Conservation (phyloP, 2,113 vertebrate genomes). For the Pelvicachromis taeniatus region DNA sequence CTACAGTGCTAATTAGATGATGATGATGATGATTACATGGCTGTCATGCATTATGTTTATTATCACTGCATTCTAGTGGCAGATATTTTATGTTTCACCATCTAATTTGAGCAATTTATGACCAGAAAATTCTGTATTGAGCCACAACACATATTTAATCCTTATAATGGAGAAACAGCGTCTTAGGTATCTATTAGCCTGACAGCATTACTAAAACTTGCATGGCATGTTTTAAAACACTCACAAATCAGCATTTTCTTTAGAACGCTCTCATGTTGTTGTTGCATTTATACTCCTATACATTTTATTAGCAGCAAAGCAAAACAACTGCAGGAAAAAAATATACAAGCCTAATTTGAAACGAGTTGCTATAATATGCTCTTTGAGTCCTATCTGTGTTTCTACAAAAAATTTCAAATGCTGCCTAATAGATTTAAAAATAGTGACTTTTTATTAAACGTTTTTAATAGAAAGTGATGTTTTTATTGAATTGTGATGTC, state of each 20-base stretch:
- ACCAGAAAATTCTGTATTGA: not conserved
- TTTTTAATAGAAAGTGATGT: not conserved
- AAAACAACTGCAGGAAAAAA: not conserved
- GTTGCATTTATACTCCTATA: not conserved
- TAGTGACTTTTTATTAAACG: rapidly evolving
- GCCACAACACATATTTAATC: not conserved
- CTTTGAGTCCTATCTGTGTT: not conserved
- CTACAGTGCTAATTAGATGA: not conserved
- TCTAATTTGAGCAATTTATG: not conserved
- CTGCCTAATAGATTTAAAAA: not conserved
- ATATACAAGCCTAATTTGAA: no score
- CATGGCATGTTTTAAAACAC: not conserved
- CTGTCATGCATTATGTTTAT: not conserved
- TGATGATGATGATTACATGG: not conserved
- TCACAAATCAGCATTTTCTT: not conserved
- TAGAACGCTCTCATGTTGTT: not conserved
- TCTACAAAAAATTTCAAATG: not conserved
- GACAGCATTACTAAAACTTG: not conserved
- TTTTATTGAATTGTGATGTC: not conserved
- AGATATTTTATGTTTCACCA: not conserved
- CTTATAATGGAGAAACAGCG: not conserved
- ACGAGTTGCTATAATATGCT: not conserved
- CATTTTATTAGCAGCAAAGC: not conserved
- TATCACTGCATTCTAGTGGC: not conserved
- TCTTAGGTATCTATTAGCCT: not conserved